Base-by-base conservation (phyloP, 2,888 invertebrate species). In the Drosophila lacicola region DNA sequence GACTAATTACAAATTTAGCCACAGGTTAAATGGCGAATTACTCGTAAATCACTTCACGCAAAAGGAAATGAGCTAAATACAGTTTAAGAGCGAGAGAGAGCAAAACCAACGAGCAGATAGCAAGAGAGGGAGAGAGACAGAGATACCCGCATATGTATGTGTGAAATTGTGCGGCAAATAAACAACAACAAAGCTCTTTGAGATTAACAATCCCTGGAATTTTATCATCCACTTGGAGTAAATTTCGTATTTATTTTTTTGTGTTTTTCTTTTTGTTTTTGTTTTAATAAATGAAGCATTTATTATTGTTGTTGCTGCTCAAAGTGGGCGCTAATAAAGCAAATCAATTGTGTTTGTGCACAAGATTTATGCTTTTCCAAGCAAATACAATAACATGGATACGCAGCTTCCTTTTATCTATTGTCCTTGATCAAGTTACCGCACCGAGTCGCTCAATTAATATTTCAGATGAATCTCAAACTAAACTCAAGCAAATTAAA, bases 1-100 rank as follows among this genome's bases (percentile, higher is more conserved):
- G 80, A 87, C 85, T 85, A 88, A 88, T 85, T 87, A 84, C 79
- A 80, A 88, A 83, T 80, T 79, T 81, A 82, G 88, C 88, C 87
- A 81, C 80, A 85, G 88, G 88, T 87, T 85, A 85, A 85, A 87
- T 78, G 77, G 74, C 76, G 76, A 76, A 88, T 81, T 81, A 81
- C 74, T 72, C 79, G 79, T 88, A 88, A 88, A 88, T 88, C 88
- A 88, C 84, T 82, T 85, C 74, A 75, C 63, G 73, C 74, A 64
- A 80, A 67, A 70, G 67, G 70, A 74, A 80, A 80, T 74, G 72
- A 78, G 78, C 69, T 70, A 54, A 74, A 62, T 63, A 44, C 63
- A 66, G 46, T 65, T 51, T 54, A 45, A 60, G 53, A 29, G 19
- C 44, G 41, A 46, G 21, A 14, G 29, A 46, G 36, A 46, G 44